Conservation (phyloP, 2,113 vertebrate species). For the Pterocles gutturalis region DNA sequence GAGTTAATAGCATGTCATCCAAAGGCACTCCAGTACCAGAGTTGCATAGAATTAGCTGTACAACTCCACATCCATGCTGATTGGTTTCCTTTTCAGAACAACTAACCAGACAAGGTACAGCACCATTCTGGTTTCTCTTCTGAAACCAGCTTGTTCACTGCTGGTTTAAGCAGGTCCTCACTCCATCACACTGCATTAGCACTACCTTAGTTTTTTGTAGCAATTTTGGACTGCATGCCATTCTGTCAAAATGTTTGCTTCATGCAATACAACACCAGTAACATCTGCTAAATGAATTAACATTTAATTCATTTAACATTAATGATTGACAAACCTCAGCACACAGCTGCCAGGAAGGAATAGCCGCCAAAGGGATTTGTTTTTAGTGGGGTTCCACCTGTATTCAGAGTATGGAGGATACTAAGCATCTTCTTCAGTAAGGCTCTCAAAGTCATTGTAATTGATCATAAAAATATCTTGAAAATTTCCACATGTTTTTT, state of each 20-base stretch:
- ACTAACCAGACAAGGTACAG: background rate
- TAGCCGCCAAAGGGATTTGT: background rate
- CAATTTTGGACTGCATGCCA: background rate
- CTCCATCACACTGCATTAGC: background rate
- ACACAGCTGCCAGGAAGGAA: background rate
- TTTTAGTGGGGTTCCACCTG: background rate
- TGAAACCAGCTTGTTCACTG: background rate
- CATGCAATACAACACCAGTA: background rate
- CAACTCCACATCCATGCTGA: background rate
- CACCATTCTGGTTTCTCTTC: background rate
- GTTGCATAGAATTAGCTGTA: fast-evolving
- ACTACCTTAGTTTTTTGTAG: background rate
- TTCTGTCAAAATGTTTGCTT: background rate
- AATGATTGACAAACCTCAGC: background rate
- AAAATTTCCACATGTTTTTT: background rate
- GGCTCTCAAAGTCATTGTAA: background rate
- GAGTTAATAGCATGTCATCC: background rate
- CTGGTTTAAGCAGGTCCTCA: background rate
- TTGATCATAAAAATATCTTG: background rate
- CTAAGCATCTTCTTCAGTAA: background rate
- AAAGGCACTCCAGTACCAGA: fast-evolving
- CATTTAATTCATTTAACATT: background rate
- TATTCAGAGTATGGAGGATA: background rate
- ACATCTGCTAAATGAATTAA: background rate
- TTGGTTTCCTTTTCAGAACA: background rate